Percentiles rank a stretch among this genome's conserved stretches.
Evolutionary conservation across 2,888 invertebrate genomes (phyloP).

Genomic region (Lepidochitona cinerea): DNA sequence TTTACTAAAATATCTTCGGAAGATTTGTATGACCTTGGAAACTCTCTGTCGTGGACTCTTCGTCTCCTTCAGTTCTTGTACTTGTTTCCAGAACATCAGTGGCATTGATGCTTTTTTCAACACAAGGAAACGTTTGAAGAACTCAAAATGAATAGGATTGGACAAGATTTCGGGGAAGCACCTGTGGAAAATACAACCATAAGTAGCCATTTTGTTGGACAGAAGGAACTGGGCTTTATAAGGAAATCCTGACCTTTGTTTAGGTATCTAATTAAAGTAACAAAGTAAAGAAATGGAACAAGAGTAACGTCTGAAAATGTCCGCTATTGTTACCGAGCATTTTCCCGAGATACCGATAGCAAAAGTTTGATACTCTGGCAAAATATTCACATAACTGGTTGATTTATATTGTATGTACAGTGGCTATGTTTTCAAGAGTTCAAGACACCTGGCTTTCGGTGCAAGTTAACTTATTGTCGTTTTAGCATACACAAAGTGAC

Average conservation of each 20-base stretch:
- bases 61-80: constrained; percentile 43
- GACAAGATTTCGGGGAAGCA: constrained; percentile 41
- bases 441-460: no score
- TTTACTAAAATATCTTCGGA: constrained; percentile 44
- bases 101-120: constrained; percentile 30
- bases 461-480: no score
- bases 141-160: constrained; percentile 35
- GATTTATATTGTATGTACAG: no score
- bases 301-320: no score
- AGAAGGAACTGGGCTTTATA: neutral
- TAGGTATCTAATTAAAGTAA: no score
- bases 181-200: constrained; percentile 23
- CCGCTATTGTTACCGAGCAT: no score
- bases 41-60: constrained; percentile 23
- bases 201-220: neutral
- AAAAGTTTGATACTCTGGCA: no score
- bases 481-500: no score
- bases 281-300: no score
- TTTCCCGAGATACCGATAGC: no score
- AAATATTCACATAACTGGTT: no score
- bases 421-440: no score
- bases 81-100: constrained; percentile 40
- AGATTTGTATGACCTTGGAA: constrained; percentile 35
- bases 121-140: constrained; percentile 44
- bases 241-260: neutral